These are phyloP conservation scores for Pseudochirops cupreus DNA, from an alignment of 2,797 vertebrate species.

Conservation along the genomic window DNA sequence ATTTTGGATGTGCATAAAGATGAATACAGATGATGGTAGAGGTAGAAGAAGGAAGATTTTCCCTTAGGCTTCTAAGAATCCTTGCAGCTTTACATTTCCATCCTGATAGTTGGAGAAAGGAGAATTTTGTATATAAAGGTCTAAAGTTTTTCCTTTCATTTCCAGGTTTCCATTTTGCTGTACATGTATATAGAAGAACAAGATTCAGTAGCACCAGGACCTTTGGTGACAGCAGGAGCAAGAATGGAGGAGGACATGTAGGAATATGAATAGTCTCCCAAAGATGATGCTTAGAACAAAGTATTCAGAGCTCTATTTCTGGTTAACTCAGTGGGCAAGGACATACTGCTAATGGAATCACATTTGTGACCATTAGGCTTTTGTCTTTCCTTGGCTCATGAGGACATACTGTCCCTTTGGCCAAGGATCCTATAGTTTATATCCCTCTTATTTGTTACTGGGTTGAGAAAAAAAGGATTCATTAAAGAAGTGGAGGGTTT, in stretches of 20 bases:
- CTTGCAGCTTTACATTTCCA: not conserved
- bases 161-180: conserved; percentile 50
- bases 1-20: conserved; percentile 1
- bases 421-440: not conserved
- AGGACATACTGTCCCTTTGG: not conserved
- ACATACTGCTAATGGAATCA: not conserved
- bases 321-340: not conserved
- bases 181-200: not conserved
- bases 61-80: conserved; percentile 35
- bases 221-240: conserved; percentile 54
- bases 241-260: not conserved
- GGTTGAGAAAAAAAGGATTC: not conserved
- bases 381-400: not conserved
- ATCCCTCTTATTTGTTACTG: not conserved
- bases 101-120: conserved; percentile 55
- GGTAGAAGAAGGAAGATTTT: not conserved
- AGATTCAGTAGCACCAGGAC: conserved; percentile 39
- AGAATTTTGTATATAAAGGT: conserved; percentile 40
- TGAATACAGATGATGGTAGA: conserved; percentile 2
- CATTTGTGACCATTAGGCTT: not conserved
- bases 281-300: not conserved
- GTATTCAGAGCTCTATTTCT: not conserved
- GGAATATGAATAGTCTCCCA: not conserved
- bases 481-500: not conserved
- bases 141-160: conserved; percentile 67